Base-by-base conservation (phyloP, 2,113 vertebrate genomes). In the Platichthys flesus region DNA sequence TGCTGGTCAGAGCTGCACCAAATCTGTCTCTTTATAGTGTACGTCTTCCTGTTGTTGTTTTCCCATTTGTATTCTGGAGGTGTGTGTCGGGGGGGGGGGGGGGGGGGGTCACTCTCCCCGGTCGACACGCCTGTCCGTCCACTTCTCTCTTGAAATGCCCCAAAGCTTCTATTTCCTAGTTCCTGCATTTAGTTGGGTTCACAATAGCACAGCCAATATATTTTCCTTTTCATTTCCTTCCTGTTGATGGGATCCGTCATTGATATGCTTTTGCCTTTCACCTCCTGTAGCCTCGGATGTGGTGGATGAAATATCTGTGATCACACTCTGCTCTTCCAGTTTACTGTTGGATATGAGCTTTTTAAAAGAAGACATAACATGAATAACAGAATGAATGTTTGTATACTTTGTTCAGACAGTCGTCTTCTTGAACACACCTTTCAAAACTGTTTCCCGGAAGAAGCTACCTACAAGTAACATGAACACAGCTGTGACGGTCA, bases 211-310 rank as follows among this genome's bases (percentile, higher is more conserved):
- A 26, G 56, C 23, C 35, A 60, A 20, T 18, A 42, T 42, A 9
- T 35, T 12, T 10, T 4, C 31, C 31, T 62, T 5, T 67, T 61
- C 31, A 60, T 57, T 77, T 31, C 16, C 18, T 58, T 45, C 69
- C 61, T 82, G 64, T 59, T 40, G 61, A 75, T 81, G 60, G 47
- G 37, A 51, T 28, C 63, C n/a, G 6, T 31, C 35, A 37, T 37
- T 37, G 35, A 37, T 37, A 9, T 37, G 2, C 21, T 59, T 69
- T 28, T 76, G 54, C 51, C 9, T 57, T 28, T 24, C 31, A 18
- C 14, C 47, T 26, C 60, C 13, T 26, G 14, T 7, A n/a, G 31
- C 73, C 28, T 31, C 28, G 60, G 65, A 45, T 9, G 18, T 42
- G 12, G 69, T 49, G 16, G 37, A 52, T 52, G 26, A 56, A 52